Percentiles rank a stretch among this genome's conserved stretches.
Evolutionary conservation across 2,888 invertebrate species (phyloP).

Genomic region (Sarcophaga carnaria): DNA sequence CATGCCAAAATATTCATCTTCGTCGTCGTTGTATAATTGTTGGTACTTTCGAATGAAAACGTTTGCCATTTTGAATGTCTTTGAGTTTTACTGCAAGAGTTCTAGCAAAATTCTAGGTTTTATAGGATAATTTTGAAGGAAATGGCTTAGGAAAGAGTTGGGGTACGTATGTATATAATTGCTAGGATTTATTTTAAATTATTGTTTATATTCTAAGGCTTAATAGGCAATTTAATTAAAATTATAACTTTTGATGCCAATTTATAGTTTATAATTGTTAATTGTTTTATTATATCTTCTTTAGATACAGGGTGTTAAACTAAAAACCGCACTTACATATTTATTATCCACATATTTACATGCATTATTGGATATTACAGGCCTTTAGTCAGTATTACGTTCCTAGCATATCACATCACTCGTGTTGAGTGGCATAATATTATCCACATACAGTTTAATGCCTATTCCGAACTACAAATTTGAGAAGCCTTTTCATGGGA

Average conservation of each 20-base stretch:
- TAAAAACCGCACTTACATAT: too few species aligned
- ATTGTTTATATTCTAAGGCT: neutral
- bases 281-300: too few species aligned
- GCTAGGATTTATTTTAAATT: neutral
- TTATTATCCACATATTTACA: too few species aligned
- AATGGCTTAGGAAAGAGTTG: too few species aligned
- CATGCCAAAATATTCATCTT: conserved; percentile 18
- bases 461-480: too few species aligned
- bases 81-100: neutral
- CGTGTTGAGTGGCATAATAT: too few species aligned
- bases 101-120: neutral
- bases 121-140: neutral
- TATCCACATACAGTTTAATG: too few species aligned
- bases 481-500: too few species aligned
- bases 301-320: too few species aligned
- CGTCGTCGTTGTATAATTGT: neutral
- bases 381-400: too few species aligned
- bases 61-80: conserved; percentile 3
- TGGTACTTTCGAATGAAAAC: neutral
- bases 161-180: neutral
- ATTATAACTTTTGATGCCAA: conserved; percentile 21
- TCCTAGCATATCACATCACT: too few species aligned
- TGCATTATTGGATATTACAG: too few species aligned
- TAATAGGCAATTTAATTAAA: conserved; percentile 17
- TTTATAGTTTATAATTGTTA: neutral